Evolutionary conservation across 2,888 invertebrate species (phyloP).

Genomic region (Melanargia galathea): DNA sequence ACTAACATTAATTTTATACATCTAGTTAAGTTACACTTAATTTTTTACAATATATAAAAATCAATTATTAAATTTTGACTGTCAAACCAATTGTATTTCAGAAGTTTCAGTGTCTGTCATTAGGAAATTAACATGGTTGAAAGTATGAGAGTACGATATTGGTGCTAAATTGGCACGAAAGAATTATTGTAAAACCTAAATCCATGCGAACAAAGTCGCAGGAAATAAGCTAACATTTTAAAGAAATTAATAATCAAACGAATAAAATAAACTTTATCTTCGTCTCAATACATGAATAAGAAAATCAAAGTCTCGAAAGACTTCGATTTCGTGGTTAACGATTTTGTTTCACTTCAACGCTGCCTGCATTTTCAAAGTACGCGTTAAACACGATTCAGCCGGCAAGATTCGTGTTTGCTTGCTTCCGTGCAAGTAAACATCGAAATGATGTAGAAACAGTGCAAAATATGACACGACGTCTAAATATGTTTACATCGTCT

Average conservation of each 20-base stretch:
- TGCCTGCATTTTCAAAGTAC: slow-evolving; percentile 26
- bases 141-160: no score
- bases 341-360: slow-evolving; percentile 20
- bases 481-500: slow-evolving; percentile 52
- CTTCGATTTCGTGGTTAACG: not conserved
- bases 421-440: slow-evolving; percentile 43
- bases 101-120: no score
- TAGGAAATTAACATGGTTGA: no score
- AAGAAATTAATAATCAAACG: no score
- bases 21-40: not conserved
- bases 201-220: no score
- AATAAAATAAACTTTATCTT: no score
- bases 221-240: no score
- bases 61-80: not conserved
- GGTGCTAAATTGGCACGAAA: no score
- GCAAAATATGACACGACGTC: slow-evolving; percentile 51
- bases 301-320: not conserved
- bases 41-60: not conserved
- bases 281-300: not conserved
- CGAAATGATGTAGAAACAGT: slow-evolving; percentile 45
- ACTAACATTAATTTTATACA: not conserved
- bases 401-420: slow-evolving; percentile 35
- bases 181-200: no score
- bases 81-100: no score
- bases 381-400: slow-evolving; percentile 31